Percentiles rank a stretch among this genome's conserved stretches.
These are phyloP conservation scores for Drosophila orosa DNA, from an alignment of 1,140 invertebrate species.

Conservation along the genomic window DNA sequence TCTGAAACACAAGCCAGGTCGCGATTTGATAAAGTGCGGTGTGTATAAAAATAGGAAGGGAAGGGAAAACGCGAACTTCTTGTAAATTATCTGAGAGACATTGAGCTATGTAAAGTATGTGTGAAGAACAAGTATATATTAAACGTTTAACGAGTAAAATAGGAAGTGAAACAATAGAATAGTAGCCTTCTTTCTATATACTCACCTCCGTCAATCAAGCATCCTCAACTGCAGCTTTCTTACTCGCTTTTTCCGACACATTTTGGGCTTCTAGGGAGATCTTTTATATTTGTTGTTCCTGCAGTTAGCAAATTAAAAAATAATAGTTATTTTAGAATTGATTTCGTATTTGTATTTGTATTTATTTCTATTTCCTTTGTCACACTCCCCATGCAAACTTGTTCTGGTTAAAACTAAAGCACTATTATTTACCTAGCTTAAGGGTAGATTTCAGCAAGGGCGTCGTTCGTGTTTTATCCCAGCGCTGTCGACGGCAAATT, in stretches of 20 bases:
- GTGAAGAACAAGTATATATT: neutral
- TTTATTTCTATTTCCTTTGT: neutral
- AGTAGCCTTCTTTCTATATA: neutral
- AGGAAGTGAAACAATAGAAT: neutral
- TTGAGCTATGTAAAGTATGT: neutral
- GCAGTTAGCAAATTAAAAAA: neutral
- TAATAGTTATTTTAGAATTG: constrained; percentile 4
- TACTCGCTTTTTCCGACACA: neutral
- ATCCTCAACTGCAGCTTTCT: neutral
- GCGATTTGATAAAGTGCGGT: constrained; percentile 7
- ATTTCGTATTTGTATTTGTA: constrained; percentile 7
- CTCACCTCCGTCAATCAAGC: neutral
- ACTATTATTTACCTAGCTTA: constrained; percentile 25
- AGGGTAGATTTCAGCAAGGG: constrained; percentile 22
- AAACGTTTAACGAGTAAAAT: neutral
- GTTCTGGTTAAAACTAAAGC: constrained; percentile 16
- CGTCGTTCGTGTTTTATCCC: constrained; percentile 29
- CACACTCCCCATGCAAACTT: neutral
- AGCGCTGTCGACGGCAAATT: constrained; percentile 62
- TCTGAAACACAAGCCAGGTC: constrained; percentile 1
- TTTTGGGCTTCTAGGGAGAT: neutral
- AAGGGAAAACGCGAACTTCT: too few relatives aligned
- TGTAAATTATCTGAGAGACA: neutral
- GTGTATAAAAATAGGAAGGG: too few relatives aligned
- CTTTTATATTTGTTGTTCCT: neutral